phyloP scores from a whole-genome alignment of 2,888 invertebrate species.

The Drosophila histrio region DNA sequence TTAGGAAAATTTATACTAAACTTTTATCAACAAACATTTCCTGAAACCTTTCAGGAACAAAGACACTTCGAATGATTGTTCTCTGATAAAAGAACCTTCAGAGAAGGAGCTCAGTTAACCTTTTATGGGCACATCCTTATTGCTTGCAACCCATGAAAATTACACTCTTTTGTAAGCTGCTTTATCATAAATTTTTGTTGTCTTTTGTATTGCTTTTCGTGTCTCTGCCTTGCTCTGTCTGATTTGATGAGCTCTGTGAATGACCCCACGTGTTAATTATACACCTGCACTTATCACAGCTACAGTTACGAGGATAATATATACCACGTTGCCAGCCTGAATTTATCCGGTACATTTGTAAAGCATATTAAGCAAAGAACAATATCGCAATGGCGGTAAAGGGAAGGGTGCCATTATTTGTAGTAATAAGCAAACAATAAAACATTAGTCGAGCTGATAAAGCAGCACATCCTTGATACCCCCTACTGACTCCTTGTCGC shows the following conservation, averaged over 20 bases:
- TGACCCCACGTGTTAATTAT: constrained; percentile 46
- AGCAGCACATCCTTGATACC: constrained; percentile 19
- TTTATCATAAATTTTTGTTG: constrained; percentile 15
- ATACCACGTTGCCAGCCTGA: constrained; percentile 18
- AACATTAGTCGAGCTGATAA: constrained; percentile 67
- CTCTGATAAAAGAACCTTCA: neutral
- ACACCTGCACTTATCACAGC: constrained; percentile 53
- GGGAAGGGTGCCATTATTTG: constrained; percentile 53
- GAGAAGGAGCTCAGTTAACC: neutral
- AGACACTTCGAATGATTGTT: neutral
- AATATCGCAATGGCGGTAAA: neutral
- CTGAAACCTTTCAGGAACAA: neutral
- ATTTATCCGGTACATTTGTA: constrained; percentile 23
- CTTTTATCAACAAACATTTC: neutral
- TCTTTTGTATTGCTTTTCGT: neutral
- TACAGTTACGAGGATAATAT: neutral
- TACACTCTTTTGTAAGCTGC: constrained; percentile 1
- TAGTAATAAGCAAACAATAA: constrained; percentile 75
- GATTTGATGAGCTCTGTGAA: constrained; percentile 19
- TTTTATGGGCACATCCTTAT: constrained; percentile 15
- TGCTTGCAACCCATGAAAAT: constrained; percentile 2
- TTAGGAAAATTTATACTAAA: neutral
- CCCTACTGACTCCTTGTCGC: neutral
- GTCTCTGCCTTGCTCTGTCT: neutral
- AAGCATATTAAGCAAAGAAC: constrained; percentile 27